Evolutionary conservation across 2,888 invertebrate species (phyloP).

Genomic region (Apodemia zela): DNA sequence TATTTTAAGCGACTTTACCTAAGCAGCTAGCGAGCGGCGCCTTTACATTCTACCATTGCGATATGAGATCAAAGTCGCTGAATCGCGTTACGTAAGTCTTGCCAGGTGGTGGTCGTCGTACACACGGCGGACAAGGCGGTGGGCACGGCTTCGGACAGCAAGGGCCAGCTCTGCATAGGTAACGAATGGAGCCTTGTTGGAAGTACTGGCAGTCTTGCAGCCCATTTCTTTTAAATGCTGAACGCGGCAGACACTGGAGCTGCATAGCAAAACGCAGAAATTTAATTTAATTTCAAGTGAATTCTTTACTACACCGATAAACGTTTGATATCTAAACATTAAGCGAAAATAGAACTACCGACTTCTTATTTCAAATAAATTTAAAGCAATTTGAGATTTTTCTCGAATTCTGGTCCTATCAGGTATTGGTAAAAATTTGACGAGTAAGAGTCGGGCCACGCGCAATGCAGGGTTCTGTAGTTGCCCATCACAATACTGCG

Average conservation of each 20-base stretch:
- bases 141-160: slow-evolving; percentile 59
- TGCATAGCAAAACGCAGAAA: slow-evolving; percentile 33
- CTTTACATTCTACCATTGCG: slow-evolving; percentile 60
- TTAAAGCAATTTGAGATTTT: too few relatives aligned
- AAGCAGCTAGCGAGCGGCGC: slow-evolving; percentile 41
- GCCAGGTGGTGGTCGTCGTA: slow-evolving; percentile 68
- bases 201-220: slow-evolving; percentile 75
- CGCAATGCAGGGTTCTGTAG: too few relatives aligned
- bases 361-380: too few relatives aligned
- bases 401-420: too few relatives aligned
- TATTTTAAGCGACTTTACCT: slow-evolving; percentile 51
- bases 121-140: slow-evolving; percentile 69
- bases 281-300: background rate
- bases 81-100: slow-evolving; percentile 74
- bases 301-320: background rate
- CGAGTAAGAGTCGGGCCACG: too few relatives aligned
- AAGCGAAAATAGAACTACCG: too few relatives aligned
- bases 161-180: slow-evolving; percentile 63
- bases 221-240: slow-evolving; percentile 76
- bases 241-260: slow-evolving; percentile 74
- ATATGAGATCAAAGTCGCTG: slow-evolving; percentile 70
- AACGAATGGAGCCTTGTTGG: slow-evolving; percentile 74
- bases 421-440: too few relatives aligned
- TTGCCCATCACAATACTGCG: too few relatives aligned
- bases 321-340: too few relatives aligned